Conservation (phyloP, 2,797 vertebrate species). For the Emydoidea blandingii region DNA sequence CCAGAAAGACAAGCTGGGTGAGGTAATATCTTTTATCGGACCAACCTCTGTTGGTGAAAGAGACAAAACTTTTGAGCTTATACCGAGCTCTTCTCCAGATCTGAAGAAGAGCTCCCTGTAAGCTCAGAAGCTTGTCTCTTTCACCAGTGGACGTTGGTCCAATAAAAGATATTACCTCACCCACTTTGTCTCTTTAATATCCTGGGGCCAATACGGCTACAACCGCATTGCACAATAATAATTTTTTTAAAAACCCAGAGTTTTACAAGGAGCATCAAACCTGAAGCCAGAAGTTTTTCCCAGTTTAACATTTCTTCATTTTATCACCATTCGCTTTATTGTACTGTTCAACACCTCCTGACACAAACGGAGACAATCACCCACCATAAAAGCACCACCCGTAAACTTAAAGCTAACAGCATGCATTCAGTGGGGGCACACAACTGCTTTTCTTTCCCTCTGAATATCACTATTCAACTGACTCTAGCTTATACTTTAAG, state of each 20-base stretch:
- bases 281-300: conserved; percentile 29
- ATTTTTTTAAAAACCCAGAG: not conserved
- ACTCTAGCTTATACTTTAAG: conserved; percentile 58
- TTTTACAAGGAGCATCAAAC: conserved; percentile 22
- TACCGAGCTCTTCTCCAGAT: not conserved
- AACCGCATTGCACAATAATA: conserved; percentile 54
- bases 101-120: not conserved
- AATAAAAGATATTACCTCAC: not conserved
- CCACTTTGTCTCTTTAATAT: not conserved
- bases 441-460: not conserved
- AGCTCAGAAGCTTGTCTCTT: not conserved
- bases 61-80: not conserved
- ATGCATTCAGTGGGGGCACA: not conserved
- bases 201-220: not conserved
- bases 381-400: conserved; percentile 38
- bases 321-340: conserved; percentile 12
- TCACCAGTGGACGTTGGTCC: no score
- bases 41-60: not conserved
- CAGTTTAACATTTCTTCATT: conserved; percentile 33
- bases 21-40: not conserved
- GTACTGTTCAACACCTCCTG: not conserved
- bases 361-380: not conserved
- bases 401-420: not conserved
- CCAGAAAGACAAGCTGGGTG: not conserved
- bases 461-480: conserved; percentile 1